phyloP scores from a whole-genome alignment of 2,797 vertebrate species.

The Nothura maculosa region DNA sequence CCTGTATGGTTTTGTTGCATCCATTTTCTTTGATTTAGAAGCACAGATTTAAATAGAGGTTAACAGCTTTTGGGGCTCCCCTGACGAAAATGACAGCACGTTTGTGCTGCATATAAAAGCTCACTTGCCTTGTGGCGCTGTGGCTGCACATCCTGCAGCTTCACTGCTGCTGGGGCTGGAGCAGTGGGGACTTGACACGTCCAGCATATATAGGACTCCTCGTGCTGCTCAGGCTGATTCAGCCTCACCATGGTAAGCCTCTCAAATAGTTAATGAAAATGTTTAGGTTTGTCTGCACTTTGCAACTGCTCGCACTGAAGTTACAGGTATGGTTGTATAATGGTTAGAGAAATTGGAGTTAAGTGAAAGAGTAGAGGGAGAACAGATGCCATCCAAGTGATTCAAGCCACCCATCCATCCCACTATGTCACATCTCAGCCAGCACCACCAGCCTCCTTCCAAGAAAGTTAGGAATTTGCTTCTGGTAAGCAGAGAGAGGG shows the following conservation, averaged over 20 bases:
- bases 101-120: not conserved
- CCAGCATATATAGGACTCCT: not conserved
- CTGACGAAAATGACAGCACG: not conserved
- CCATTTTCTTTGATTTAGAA: not conserved
- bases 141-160: not conserved
- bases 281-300: not conserved
- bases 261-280: not conserved
- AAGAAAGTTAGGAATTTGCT: not conserved
- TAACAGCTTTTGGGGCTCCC: not conserved
- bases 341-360: not conserved
- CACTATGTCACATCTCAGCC: not conserved
- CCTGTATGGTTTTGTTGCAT: not conserved
- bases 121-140: not conserved
- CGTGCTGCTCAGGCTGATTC: not conserved
- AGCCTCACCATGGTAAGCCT: not conserved
- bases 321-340: not conserved
- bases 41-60: not conserved
- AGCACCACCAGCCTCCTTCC: not conserved
- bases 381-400: not conserved
- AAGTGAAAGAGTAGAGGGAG: not conserved
- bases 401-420: not conserved
- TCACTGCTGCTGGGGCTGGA: not conserved
- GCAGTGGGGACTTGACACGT: not conserved
- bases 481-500: not conserved
- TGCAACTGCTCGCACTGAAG: not conserved